Conservation (phyloP, 2,888 invertebrate species). For the Bombylius major region DNA sequence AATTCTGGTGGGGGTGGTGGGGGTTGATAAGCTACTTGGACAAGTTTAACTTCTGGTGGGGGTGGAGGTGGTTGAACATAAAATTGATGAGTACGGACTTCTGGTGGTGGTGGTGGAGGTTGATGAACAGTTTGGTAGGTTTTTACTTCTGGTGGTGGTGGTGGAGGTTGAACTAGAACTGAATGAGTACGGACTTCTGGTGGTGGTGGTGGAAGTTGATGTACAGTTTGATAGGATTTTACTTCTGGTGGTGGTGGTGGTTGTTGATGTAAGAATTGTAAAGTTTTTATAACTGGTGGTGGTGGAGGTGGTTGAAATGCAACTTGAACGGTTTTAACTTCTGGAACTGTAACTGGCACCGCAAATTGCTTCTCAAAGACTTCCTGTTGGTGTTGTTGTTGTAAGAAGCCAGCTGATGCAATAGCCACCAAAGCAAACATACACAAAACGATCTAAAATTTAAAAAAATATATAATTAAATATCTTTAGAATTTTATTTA, state of each 20-base stretch:
- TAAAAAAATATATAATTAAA: too few species aligned
- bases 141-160: constrained; percentile 4
- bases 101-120: constrained; percentile 3
- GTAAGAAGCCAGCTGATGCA: too few species aligned
- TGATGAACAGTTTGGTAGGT: neutral
- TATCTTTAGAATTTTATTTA: too few species aligned
- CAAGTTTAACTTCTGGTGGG: constrained; percentile 2
- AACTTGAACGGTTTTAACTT: neutral
- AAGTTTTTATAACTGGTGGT: neutral
- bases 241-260: constrained; percentile 6
- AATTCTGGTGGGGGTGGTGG: neutral
- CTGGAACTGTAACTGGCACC: neutral
- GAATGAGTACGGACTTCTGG: constrained; percentile 1
- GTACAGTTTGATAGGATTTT: neutral
- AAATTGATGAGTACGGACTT: neutral
- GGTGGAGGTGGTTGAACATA: neutral
- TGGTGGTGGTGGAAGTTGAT: constrained; percentile 2
- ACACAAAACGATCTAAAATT: too few species aligned
- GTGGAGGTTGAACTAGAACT: neutral
- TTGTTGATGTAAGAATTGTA: neutral
- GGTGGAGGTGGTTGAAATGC: constrained; percentile 1
- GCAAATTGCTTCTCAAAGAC: too few species aligned
- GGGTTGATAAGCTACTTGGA: neutral
- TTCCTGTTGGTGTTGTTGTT: too few species aligned
- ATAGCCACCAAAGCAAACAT: too few species aligned